Evolutionary conservation across 64 coral and sea anemone genomes (phyloP), one percentile per base, ranked within the genome.

Genomic region (Platygyra sinensis): DNA sequence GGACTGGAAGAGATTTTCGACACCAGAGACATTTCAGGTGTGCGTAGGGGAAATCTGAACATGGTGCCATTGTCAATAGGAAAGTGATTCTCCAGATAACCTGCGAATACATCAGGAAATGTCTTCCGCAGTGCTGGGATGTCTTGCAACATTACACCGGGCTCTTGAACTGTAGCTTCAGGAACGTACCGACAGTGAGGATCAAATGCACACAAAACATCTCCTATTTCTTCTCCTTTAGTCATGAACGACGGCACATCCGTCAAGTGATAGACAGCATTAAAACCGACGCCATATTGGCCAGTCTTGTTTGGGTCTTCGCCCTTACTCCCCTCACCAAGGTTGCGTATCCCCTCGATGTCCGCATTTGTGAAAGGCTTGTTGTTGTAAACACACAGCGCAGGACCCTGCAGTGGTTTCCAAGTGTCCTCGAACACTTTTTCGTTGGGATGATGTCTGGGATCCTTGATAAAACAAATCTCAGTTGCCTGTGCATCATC

Each of bases 391-490:
- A 46, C 42, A 46, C 42, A 46, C 42, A 46, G 42, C 5, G 42
- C 42, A 6, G 42, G 42, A 5, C 42, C 42, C 42, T 46, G 42
- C 3, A 46, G 3, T 46, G 42, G 42, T 46, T 46, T 46, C 94
- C 94, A 96, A 18, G n/a, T 85, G 32, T 96, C 73, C 74, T 96
- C 94, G 65, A 96, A 93, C 1, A 96, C 82, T 9, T 80, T 67
- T n/a, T 96, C 39, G 22, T 74, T 30, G 17, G 33, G 75, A 46
- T 96, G 94, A 6, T 90, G 75, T 20, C 94, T 46, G 3, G 42
- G 42, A 46, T 46, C 42, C 2, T 46, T 46, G 2, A 46, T 46
- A 46, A 46, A 46, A 46, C 42, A 46, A 46, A 46, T 46, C 42
- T 46, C 42, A 5, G 42, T 46, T 46, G 42, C 42, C 42, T 46